Evolutionary conservation across 2,888 invertebrate genomes (phyloP), one percentile per base, ranked within the genome.

Genomic region (Lysandra coridon): DNA sequence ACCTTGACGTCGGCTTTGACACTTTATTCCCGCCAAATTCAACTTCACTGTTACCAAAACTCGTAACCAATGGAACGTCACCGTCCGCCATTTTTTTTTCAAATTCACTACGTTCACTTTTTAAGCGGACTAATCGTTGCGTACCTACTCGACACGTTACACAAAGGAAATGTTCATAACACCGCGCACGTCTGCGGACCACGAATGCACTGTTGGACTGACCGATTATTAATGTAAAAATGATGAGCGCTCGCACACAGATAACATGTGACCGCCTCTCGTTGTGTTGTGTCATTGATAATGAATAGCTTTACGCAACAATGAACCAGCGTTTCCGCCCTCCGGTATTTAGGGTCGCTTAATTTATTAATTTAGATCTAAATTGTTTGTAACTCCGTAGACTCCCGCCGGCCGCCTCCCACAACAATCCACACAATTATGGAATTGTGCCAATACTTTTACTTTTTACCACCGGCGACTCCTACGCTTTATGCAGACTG

Each of bases 1-100:
- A 94, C 93, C 93, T 94, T 87, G 93, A 92, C 87, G 92, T 93
- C 80, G 88, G 86, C 85, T 88, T 92, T 82, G 87, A 87, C 85
- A 87, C 87, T 90, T 94, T 93, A 78, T 88, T 88, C 83, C 92
- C 93, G 85, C 90, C 90, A 86, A 91, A 91, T 86, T 94, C 93
- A 80, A 92, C 86, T 85, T 93, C 94, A 87, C 87, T 91, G 83
- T 91, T 91, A 84, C 90, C 88, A 87, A 89, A 93, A 91, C 92
- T 93, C 76, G 89, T 88, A 79, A 94, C 94, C 83, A 94, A 85
- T 81, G 94, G 94, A 85, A 93, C 88, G 84, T 94, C 94, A 83
- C 94, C 94, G 85, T 94, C 94, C 81, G 93, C 92, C 92, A 94
- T 86, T 86, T 79, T 78, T 80, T 81, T 85, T 85, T 81, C 84